These are phyloP conservation scores for Melierax canorus DNA, from an alignment of 2,113 vertebrate species.

Conservation along the genomic window DNA sequence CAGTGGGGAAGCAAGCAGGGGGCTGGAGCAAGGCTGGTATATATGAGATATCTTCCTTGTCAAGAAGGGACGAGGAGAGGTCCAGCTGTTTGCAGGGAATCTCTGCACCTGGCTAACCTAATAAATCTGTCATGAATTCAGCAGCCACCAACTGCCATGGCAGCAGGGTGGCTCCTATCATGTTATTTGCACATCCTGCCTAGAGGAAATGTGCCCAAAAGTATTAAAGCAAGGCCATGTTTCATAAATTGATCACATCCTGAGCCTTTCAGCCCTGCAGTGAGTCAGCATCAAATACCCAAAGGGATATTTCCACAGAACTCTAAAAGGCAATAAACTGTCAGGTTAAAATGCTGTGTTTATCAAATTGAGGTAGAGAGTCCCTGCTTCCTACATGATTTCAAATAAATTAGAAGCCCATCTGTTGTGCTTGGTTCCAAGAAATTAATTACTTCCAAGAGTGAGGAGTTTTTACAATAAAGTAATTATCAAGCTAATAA, in stretches of 20 bases:
- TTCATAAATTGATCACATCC: not conserved
- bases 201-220: not conserved
- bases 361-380: not conserved
- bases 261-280: not conserved
- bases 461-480: not conserved
- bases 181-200: not conserved
- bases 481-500: conserved; percentile 10
- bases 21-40: not conserved
- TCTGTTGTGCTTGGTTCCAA: conserved; percentile 4
- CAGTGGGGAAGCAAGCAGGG: not conserved
- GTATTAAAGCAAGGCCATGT: not conserved
- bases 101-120: not conserved
- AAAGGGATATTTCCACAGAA: not conserved
- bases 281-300: not conserved
- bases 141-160: not conserved
- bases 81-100: conserved; percentile 12
- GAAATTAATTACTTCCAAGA: conserved; percentile 45
- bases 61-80: not conserved
- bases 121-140: not conserved
- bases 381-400: not conserved
- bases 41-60: not conserved
- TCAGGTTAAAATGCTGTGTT: not conserved
- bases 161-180: not conserved
- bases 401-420: conserved; percentile 26
- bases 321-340: not conserved